phyloP scores from a whole-genome alignment of 2,888 invertebrate genomes.

The Silvanus unidentatus region DNA sequence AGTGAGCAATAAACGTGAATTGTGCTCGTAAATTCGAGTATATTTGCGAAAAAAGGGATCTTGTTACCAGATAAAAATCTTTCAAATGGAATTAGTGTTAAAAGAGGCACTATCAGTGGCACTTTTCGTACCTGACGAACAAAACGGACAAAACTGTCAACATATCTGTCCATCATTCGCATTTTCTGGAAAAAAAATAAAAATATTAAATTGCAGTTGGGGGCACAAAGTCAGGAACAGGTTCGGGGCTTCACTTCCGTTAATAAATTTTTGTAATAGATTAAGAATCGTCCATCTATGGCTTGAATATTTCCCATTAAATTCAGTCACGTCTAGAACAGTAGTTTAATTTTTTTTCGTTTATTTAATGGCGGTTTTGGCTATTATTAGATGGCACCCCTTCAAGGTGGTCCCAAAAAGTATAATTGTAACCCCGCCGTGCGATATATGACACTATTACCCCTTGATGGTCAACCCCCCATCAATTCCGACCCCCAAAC shows the following conservation, averaged over 20 bases:
- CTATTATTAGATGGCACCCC: neutral
- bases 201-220: too few species aligned
- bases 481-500: neutral
- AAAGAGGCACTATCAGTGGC: too few species aligned
- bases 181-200: too few species aligned
- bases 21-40: too few species aligned
- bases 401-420: neutral
- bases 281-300: neutral
- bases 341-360: neutral
- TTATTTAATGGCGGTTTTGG: neutral
- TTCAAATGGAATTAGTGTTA: too few species aligned
- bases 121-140: too few species aligned
- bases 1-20: too few species aligned
- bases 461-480: neutral
- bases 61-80: too few species aligned
- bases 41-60: too few species aligned
- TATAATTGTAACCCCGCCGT: constrained; percentile 1
- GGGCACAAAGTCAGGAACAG: constrained; percentile 1
- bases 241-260: neutral
- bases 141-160: too few species aligned
- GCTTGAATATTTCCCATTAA: neutral
- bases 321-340: neutral
- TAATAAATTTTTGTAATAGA: neutral
- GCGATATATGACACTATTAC: constrained; percentile 3
- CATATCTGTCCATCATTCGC: too few species aligned